Conservation (phyloP, 2,113 vertebrate genomes). For the Lates calcarifer region DNA sequence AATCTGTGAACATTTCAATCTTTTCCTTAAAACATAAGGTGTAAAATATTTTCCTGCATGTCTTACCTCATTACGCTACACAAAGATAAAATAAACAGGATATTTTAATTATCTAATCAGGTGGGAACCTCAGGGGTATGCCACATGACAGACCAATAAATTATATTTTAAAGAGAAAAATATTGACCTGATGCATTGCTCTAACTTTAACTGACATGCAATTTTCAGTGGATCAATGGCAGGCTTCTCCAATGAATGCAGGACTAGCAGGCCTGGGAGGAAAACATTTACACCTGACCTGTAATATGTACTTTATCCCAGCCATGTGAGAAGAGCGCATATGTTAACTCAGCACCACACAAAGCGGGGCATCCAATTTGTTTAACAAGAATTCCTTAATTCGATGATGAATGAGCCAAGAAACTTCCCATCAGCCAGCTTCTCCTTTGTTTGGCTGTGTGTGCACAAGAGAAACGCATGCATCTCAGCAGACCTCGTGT, state of each 20-base stretch:
- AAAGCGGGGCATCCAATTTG: conserved; percentile 69
- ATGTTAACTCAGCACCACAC: conserved; percentile 57
- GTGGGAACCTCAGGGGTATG: neutral
- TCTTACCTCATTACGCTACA: neutral
- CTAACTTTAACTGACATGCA: conserved; percentile 1
- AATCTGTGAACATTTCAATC: neutral
- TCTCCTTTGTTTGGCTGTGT: conserved; percentile 65
- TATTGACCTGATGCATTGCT: neutral
- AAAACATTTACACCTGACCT: conserved; percentile 1
- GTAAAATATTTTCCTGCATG: neutral
- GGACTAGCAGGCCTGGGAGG: neutral
- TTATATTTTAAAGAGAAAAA: neutral
- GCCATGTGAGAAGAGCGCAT: conserved; percentile 41
- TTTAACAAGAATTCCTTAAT: conserved; percentile 70
- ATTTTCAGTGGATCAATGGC: conserved; percentile 22
- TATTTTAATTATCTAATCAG: neutral
- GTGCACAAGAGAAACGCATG: conserved; percentile 37
- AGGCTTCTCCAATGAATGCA: neutral
- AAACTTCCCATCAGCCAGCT: conserved; percentile 65
- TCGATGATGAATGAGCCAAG: conserved; percentile 69
- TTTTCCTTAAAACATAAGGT: neutral
- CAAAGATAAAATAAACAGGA: neutral
- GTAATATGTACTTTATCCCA: conserved; percentile 1
- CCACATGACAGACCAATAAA: neutral
- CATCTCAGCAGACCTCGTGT: conserved; percentile 50